Conservation (phyloP, 1,140 invertebrate species). For the Trachymyrmex cornetzi region DNA sequence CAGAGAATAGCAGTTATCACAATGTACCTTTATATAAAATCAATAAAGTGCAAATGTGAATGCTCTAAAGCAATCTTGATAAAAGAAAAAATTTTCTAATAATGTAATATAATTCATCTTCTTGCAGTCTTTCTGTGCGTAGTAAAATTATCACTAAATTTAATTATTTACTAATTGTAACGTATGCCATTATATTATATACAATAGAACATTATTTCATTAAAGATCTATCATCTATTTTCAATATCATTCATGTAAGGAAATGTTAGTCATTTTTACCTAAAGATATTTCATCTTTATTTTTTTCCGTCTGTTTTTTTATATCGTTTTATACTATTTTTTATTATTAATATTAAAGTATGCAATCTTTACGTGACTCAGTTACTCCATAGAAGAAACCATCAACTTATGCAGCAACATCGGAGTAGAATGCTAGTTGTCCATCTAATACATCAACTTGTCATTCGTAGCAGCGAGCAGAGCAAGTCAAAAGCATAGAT, state of each 20-base stretch:
- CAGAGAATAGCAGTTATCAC: constrained; percentile 74
- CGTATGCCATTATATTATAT: neutral
- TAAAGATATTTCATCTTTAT: constrained; percentile 1
- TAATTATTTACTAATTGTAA: constrained; percentile 26
- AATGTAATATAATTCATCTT: constrained; percentile 55
- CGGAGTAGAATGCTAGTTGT: constrained; percentile 23
- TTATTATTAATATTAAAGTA: constrained; percentile 18
- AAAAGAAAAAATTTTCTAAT: constrained; percentile 8
- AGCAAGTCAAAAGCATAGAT: constrained; percentile 30
- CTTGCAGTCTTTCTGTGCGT: constrained; percentile 29
- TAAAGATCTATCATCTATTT: neutral
- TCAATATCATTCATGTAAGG: neutral
- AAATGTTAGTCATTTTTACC: neutral
- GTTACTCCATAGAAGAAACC: constrained; percentile 41
- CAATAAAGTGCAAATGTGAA: constrained; percentile 70
- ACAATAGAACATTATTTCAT: constrained; percentile 6
- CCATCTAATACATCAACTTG: constrained; percentile 37
- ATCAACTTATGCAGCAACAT: constrained; percentile 52
- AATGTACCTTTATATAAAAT: constrained; percentile 75
- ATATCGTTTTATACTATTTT: constrained; percentile 13
- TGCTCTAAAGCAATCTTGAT: constrained; percentile 57
- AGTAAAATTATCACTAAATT: neutral
- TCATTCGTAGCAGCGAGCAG: constrained; percentile 59
- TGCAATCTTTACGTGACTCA: constrained; percentile 25
- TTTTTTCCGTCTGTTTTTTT: neutral